phyloP scores from a whole-genome alignment of 2,888 invertebrate species.

The Sphecodes monilicornis region DNA sequence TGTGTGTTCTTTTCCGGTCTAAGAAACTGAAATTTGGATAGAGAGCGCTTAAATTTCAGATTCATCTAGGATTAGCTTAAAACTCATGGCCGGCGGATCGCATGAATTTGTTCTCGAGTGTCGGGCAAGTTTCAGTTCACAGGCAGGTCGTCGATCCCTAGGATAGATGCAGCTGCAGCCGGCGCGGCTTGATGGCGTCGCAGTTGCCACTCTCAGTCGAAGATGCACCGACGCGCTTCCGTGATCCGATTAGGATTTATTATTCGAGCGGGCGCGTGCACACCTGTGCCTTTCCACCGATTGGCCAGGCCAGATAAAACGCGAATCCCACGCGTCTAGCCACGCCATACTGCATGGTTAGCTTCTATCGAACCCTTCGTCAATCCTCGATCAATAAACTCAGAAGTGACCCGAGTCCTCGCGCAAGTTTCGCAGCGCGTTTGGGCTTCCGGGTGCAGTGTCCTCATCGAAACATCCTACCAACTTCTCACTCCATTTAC shows the following conservation, averaged over 20 bases:
- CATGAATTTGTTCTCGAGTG: neutral
- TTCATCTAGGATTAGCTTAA: neutral
- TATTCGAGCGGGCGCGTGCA: conserved; percentile 59
- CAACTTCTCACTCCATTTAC: neutral
- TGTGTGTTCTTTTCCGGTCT: too few relatives aligned
- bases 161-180: conserved; percentile 52
- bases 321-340: conserved; percentile 40
- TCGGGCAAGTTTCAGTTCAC: conserved; percentile 24
- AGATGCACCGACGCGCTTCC: conserved; percentile 58
- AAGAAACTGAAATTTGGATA: neutral
- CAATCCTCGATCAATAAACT: conserved; percentile 8
- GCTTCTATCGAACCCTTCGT: conserved; percentile 23
- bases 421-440: neutral
- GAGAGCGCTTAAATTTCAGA: neutral
- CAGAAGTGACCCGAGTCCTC: neutral
- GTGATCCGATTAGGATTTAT: conserved; percentile 66
- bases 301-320: conserved; percentile 53
- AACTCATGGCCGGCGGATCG: conserved; percentile 5
- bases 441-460: neutral
- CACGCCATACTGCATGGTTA: neutral
- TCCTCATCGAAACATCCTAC: neutral
- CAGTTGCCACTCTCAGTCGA: conserved; percentile 53
- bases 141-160: conserved; percentile 53
- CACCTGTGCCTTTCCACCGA: conserved; percentile 63
- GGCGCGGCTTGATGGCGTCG: conserved; percentile 21